Percentiles rank a stretch among this genome's conserved stretches.
Evolutionary conservation across 2,888 invertebrate species (phyloP).

Genomic region (Pachymerium ferrugineum): DNA sequence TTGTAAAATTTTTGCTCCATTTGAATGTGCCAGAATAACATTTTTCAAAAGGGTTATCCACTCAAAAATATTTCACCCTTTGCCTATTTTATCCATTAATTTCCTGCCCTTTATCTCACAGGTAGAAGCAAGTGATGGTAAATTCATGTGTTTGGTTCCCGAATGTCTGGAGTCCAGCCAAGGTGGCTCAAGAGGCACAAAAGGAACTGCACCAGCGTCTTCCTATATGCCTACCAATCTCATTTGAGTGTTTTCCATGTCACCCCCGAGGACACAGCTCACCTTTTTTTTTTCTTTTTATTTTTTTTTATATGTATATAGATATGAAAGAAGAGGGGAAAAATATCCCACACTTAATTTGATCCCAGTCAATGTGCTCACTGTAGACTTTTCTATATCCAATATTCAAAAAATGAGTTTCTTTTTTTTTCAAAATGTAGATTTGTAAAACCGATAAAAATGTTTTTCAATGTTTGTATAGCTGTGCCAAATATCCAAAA

Average conservation of each 20-base stretch:
- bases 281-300: no score
- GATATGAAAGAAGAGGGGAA: background rate
- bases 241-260: constrained; percentile 13
- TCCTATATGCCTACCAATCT: constrained; percentile 3
- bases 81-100: background rate
- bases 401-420: background rate
- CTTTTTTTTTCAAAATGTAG: background rate
- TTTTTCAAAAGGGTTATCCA: no score
- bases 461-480: background rate
- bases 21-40: no score
- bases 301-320: background rate
- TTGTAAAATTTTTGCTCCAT: no score
- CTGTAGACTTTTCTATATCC: background rate
- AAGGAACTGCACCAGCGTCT: background rate
- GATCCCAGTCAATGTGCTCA: background rate
- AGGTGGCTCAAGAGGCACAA: constrained; percentile 6
- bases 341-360: background rate
- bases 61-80: background rate
- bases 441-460: background rate
- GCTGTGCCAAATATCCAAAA: constrained; percentile 13
- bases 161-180: constrained; percentile 28
- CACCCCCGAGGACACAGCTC: constrained; percentile 5
- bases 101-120: background rate
- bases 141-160: constrained; percentile 28
- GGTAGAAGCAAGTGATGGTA: constrained; percentile 5